Base-by-base conservation (phyloP, 1,140 invertebrate genomes). In the Lordiphosa stackelbergi region DNA sequence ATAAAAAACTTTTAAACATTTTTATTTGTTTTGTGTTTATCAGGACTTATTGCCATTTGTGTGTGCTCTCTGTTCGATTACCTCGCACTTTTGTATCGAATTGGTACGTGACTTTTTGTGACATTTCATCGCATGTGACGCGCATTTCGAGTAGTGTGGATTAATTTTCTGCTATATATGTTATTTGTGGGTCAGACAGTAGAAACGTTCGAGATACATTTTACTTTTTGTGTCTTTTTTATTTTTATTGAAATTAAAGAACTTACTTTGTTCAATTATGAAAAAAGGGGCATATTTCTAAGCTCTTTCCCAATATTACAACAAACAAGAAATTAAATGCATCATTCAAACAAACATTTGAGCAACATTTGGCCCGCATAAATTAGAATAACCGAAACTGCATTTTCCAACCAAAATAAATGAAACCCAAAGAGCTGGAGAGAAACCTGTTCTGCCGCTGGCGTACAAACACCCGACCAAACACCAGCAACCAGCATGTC, bases 341-440 rank as follows among this genome's bases (percentile, higher is more conserved):
- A 75, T 73, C 74, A 54, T 66, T 79, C 74, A 53, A 54, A 52
- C 53, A 51, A 70, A 73, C 69, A 78, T 71, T 63, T 42, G 41
- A 36, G 55, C 41, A 66, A 57, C 49, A 59, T 46, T 74, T 58
- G 42, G 71, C 75, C 75, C 75, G 75, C 71, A 79, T 83, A 79
- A 79, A 75, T 79, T 79, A 79, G 71, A 81, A 75, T 53, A 61
- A 42, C 51, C 42, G 43, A 66, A 47, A 56, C 49, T 81, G 74
- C 75, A 81, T 71, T 68, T 83, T 37, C 66, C 68, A 62, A 42
- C 46, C 65, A 52, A 69, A 56, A 28, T 24, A 31, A 16, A 48
- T 12, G 35, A 53, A 42, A 31, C 38, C 7, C 13, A 22, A 19
- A 78, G 72, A 64, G 57, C 73, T 64, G 8, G 65, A 52, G 71